Percentiles rank a stretch among this genome's conserved stretches.
Conservation (phyloP, 2,113 vertebrate species). For the Rattus norvegicus region GRCr8 NC_086023.1:101934501-101935000, state of each 20-base stretch:
- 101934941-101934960: neutral
- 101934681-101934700: neutral
- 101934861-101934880: neutral
- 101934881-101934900: neutral
- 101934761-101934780: neutral
- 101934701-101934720: neutral
- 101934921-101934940: neutral
- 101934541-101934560: neutral
- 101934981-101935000: neutral
- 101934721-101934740: neutral
- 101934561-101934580: neutral
- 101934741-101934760: neutral
- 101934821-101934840: neutral
- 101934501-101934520: neutral
- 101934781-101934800: slow-evolving; percentile 1
- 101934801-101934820: neutral
- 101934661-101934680: neutral
- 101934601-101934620: neutral
- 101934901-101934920: neutral
- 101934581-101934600: neutral
- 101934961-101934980: neutral
- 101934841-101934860: neutral
- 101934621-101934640: neutral
- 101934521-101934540: neutral
- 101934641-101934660: neutral